Conservation (phyloP, 2,888 invertebrate species). For the Odontomyia ornata region DNA sequence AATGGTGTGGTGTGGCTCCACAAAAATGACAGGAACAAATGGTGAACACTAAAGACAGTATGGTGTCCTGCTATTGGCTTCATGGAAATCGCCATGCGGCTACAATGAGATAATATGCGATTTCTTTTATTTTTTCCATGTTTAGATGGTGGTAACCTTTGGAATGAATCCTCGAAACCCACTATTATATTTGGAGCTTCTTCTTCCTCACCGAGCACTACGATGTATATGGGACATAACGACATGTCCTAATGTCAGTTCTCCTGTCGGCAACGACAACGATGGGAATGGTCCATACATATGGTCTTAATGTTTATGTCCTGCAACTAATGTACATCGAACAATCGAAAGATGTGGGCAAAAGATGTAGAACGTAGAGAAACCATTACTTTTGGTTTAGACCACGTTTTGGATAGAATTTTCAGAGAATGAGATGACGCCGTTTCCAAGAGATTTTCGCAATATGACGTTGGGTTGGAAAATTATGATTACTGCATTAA, state of each 20-base stretch:
- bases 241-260: slow-evolving; percentile 34
- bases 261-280: slow-evolving; percentile 2
- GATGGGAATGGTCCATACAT: background rate
- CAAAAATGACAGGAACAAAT: background rate
- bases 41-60: background rate
- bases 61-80: slow-evolving; percentile 24
- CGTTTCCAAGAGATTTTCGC: slow-evolving; percentile 18
- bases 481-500: slow-evolving; percentile 26
- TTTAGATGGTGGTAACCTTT: background rate
- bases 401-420: too few species aligned
- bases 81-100: slow-evolving; percentile 30
- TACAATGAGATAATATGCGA: slow-evolving; percentile 11
- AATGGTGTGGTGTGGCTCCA: background rate
- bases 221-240: slow-evolving; percentile 11
- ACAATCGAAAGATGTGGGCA: background rate
- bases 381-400: background rate
- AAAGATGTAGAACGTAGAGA: background rate
- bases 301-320: slow-evolving; percentile 29
- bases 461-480: slow-evolving; percentile 4
- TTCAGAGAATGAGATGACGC: background rate
- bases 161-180: too few species aligned
- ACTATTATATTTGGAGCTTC: too few species aligned
- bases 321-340: slow-evolving; percentile 32
- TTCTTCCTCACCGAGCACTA: too few species aligned
- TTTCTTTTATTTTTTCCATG: background rate